phyloP scores from a whole-genome alignment of 2,888 invertebrate genomes.

The Nebria brevicollis region DNA sequence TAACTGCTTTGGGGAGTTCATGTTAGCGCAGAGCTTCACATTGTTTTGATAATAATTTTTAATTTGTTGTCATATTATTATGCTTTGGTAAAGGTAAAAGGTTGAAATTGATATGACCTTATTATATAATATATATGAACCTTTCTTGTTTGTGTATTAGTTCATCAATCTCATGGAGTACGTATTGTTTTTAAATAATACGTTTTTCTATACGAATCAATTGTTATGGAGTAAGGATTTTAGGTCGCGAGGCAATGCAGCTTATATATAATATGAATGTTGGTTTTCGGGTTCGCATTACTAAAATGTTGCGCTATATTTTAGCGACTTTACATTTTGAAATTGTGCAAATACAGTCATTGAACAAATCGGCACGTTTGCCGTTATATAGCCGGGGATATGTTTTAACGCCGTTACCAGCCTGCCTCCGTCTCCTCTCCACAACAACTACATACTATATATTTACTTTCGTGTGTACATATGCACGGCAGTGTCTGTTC shows the following conservation, averaged over 20 bases:
- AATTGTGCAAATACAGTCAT: slow-evolving; percentile 47
- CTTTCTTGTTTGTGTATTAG: not conserved
- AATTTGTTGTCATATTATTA: not conserved
- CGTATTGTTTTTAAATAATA: too few species aligned
- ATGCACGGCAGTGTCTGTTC: slow-evolving; percentile 39
- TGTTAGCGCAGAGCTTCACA: not conserved
- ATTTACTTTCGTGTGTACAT: slow-evolving; percentile 30
- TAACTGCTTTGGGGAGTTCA: not conserved
- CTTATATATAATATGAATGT: not conserved
- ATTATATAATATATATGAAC: not conserved
- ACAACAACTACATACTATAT: not conserved
- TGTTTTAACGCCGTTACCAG: not conserved
- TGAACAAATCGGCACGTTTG: slow-evolving; percentile 47
- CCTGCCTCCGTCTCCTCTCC: not conserved
- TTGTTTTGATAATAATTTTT: not conserved
- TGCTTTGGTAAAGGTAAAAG: not conserved
- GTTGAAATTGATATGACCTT: not conserved
- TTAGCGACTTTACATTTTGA: slow-evolving; percentile 43
- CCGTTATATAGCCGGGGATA: not conserved
- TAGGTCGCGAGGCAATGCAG: too few species aligned
- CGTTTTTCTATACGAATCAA: too few species aligned
- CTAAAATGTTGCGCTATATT: slow-evolving; percentile 40
- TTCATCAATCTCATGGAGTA: too few species aligned
- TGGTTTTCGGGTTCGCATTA: slow-evolving; percentile 24
- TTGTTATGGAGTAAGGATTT: too few species aligned